Percentiles rank a stretch among this genome's conserved stretches.
phyloP scores from a whole-genome alignment of 2,888 invertebrate genomes.

The Agonopterix arenella region DNA sequence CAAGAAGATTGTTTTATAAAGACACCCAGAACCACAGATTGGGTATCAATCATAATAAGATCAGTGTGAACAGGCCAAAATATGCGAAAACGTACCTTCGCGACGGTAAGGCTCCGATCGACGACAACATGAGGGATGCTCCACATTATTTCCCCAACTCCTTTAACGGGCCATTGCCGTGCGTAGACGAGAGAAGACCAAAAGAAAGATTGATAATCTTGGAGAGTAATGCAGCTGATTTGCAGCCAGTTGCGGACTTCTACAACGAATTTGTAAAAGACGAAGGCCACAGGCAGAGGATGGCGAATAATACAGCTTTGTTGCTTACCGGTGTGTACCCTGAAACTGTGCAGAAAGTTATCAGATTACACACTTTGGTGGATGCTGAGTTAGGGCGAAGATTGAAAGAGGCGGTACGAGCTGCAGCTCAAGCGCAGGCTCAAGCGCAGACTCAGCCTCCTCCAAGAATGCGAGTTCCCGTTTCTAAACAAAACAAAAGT shows the following conservation, averaged over 20 bases:
- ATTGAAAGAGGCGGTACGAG: too few species aligned
- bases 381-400: constrained; percentile 81
- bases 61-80: constrained; percentile 39
- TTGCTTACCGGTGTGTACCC: constrained; percentile 7
- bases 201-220: constrained; percentile 9
- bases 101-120: constrained; percentile 76
- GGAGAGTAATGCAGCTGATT: constrained; percentile 18
- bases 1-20: constrained; percentile 36
- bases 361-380: constrained; percentile 84
- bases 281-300: constrained; percentile 13
- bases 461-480: too few species aligned
- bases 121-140: constrained; percentile 85
- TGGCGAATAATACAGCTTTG: constrained; percentile 9
- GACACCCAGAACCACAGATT: constrained; percentile 49
- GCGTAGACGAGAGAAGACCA: constrained; percentile 13
- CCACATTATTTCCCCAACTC: constrained; percentile 22
- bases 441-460: too few species aligned
- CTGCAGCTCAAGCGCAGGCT: too few species aligned
- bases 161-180: constrained; percentile 19
- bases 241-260: constrained; percentile 81
- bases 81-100: constrained; percentile 8
- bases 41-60: constrained; percentile 43
- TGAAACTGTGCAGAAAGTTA: constrained; percentile 84
- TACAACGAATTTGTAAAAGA: constrained; percentile 74
- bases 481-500: too few species aligned